Conservation (phyloP, 2,888 invertebrate genomes). For the Coleophora deauratella region DNA sequence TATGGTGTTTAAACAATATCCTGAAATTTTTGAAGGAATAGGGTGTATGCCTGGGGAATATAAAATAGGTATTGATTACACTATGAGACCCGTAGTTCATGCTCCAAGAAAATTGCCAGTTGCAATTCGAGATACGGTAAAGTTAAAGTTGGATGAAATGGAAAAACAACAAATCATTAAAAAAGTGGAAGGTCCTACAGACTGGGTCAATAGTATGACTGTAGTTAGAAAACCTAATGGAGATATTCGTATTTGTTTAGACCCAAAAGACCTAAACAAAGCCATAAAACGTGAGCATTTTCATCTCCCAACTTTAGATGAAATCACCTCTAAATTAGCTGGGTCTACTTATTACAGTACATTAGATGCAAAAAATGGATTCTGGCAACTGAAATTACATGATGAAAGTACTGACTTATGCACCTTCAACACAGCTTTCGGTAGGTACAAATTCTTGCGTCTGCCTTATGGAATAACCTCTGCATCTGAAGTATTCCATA, state of each 20-base stretch:
- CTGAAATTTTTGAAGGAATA: conserved; percentile 2
- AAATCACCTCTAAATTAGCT: background rate
- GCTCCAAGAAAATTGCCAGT: conserved; percentile 1
- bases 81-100: background rate
- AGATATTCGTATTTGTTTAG: conserved; percentile 13
- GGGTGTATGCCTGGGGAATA: conserved; percentile 3
- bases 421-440: background rate
- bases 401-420: background rate
- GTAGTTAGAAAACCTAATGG: conserved; percentile 12
- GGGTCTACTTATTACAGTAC: background rate
- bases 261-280: conserved; percentile 10
- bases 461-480: conserved; percentile 10
- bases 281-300: conserved; percentile 4
- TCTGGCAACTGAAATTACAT: background rate
- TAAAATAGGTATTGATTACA: background rate
- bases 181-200: conserved; percentile 4
- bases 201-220: conserved; percentile 16
- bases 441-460: no score
- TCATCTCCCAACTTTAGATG: conserved; percentile 1
- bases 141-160: background rate
- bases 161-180: background rate
- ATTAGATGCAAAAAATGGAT: background rate
- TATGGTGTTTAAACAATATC: background rate
- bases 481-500: conserved; percentile 12
- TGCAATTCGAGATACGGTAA: background rate